Base-by-base conservation (phyloP, 2,113 vertebrate species). In the Holacanthus passer region DNA sequence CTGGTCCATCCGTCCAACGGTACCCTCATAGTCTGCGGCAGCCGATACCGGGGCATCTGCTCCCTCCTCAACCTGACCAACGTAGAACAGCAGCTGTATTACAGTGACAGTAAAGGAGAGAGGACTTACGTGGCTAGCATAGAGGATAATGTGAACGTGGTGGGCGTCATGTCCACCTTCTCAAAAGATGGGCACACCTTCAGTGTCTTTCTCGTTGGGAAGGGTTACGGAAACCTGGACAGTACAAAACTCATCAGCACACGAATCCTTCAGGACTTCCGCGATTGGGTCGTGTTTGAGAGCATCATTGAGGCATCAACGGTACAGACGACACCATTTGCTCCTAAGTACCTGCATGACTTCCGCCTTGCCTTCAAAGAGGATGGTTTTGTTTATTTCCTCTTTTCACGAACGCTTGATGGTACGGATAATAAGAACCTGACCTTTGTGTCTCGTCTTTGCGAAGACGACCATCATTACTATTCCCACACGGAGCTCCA, bases 401-500 rank as follows among this genome's bases (percentile, higher is more conserved):
- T 99, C 82, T 99, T 98, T 83, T 97, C 97, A 27, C 96, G 97
- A n/a, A 93, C 92, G 0, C 92, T 95, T 2, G 96, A 96, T 65
- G 95, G 92, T 20, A 93, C 92, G 3, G 95, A 96, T 0, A 94
- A 89, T 58, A 96, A 92, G 55, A 98, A 96, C 85, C 92, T 96
- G 77, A 99, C 97, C 0, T 95, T 96, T 17, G 92, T 99, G 73
- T 97, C 97, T 0, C 96, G 98, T 8, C 94, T 99, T 69, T 99
- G 97, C 64, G 96, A 97, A 55, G 47, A 94, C 0, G 98, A 99
- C 88, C 77, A 83, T 3, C 94, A 93, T 74, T 99, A 99, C 77
- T 98, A 97, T 65, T 99, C 98, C 35, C 97, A 99, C 88, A 96
- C 97, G 8, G 98, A 99, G 91, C 96, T 98, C 83, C 96, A 97